Percentiles rank a stretch among this genome's conserved stretches.
Evolutionary conservation across 2,797 vertebrate genomes (phyloP).

Genomic region (Enteromius afrohamiltoni): DNA sequence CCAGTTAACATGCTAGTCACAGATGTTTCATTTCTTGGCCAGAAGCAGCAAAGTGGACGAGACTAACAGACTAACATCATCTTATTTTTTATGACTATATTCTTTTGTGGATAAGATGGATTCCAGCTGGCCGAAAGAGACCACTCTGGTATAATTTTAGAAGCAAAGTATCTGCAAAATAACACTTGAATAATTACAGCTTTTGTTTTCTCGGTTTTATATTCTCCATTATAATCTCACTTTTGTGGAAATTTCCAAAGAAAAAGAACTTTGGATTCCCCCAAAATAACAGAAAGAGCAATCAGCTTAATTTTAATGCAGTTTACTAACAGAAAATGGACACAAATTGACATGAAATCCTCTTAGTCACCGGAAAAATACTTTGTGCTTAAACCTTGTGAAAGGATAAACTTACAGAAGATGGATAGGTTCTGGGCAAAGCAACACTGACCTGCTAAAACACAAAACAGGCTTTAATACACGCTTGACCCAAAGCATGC

Average conservation of each 20-base stretch:
- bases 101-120: neutral
- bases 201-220: conserved; percentile 16
- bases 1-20: neutral
- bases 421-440: neutral
- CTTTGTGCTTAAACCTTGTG: conserved; percentile 31
- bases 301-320: conserved; percentile 52
- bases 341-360: conserved; percentile 44
- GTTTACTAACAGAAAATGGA: conserved; percentile 40
- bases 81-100: conserved; percentile 2
- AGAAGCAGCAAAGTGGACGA: neutral
- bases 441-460: neutral
- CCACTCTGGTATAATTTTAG: conserved; percentile 20
- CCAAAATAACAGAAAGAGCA: conserved; percentile 25
- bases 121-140: conserved; percentile 22
- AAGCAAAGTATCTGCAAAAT: conserved; percentile 2
- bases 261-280: conserved; percentile 24
- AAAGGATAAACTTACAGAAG: conserved; percentile 4
- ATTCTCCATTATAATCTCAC: conserved; percentile 11
- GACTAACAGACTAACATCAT: neutral
- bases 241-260: conserved; percentile 25
- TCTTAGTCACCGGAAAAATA: conserved; percentile 20
- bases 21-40: neutral
- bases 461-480: neutral
- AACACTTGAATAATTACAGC: conserved; percentile 19
- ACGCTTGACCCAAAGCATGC: neutral